Conservation (phyloP, 2,113 vertebrate species). For the Malurus melanocephalus region DNA sequence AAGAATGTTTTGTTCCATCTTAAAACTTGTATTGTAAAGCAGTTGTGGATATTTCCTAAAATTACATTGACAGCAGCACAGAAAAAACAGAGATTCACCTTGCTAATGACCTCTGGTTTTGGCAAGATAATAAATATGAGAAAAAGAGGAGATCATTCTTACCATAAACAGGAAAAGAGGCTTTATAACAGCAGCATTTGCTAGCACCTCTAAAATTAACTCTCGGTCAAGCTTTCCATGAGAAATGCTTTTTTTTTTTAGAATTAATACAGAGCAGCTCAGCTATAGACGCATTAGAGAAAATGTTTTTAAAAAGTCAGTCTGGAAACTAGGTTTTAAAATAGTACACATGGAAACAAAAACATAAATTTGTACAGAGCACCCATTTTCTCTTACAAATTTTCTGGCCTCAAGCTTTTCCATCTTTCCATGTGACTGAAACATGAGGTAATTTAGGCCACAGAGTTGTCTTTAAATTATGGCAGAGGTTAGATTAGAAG, state of each 20-base stretch:
- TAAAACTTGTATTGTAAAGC: neutral
- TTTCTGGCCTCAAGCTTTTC: neutral
- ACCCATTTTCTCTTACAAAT: neutral
- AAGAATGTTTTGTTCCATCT: neutral
- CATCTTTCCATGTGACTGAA: neutral
- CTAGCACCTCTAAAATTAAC: constrained; percentile 55
- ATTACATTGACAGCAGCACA: neutral
- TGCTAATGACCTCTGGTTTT: constrained; percentile 36
- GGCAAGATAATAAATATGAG: neutral
- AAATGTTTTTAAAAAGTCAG: neutral
- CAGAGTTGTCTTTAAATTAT: neutral
- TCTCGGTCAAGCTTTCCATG: constrained; percentile 20
- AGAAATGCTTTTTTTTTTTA: constrained; percentile 23
- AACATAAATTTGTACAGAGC: neutral
- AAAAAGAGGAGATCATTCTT: constrained; percentile 32
- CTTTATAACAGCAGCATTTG: constrained; percentile 18
- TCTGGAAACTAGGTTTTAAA: constrained; percentile 13
- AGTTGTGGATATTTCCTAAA: neutral
- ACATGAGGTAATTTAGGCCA: neutral
- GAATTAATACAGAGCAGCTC: constrained; percentile 13
- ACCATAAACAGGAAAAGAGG: constrained; percentile 50
- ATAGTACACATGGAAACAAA: constrained; percentile 20
- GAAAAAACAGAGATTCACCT: constrained; percentile 28
- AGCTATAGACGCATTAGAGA: constrained; percentile 2
- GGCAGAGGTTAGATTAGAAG: neutral